These are phyloP conservation scores for Candidula unifasciata DNA, from an alignment of 2,888 invertebrate genomes.

Conservation along the genomic window DNA sequence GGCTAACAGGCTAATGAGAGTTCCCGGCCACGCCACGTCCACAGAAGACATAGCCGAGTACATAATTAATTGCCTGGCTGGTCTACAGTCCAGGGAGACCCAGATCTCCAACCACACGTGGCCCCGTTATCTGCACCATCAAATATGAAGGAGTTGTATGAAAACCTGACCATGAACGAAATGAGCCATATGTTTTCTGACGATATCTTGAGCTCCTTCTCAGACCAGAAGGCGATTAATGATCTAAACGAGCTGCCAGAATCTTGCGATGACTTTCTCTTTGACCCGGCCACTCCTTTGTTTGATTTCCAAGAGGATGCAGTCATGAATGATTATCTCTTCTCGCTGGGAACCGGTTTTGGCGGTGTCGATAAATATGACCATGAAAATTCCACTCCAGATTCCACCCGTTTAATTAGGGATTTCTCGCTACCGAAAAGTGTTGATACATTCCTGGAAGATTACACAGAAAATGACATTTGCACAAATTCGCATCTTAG, in stretches of 20 bases:
- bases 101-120: no score
- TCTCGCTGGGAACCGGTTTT: slow-evolving; percentile 64
- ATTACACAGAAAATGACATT: background rate
- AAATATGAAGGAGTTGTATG: slow-evolving; percentile 26
- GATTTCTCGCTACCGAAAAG: background rate
- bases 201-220: slow-evolving; percentile 33
- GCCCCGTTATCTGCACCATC: no score
- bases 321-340: slow-evolving; percentile 72
- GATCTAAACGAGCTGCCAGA: slow-evolving; percentile 34
- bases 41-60: no score
- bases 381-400: no score
- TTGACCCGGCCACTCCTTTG: slow-evolving; percentile 63
- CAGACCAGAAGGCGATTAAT: slow-evolving; percentile 38
- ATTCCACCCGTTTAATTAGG: no score
- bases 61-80: no score
- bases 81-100: no score
- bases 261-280: slow-evolving; percentile 14
- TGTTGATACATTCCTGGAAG: background rate
- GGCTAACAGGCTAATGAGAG: no score
- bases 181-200: slow-evolving; percentile 9
- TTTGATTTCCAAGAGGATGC: slow-evolving; percentile 69
- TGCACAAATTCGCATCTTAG: no score
- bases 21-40: no score
- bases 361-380: background rate
- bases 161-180: slow-evolving; percentile 32